These are phyloP conservation scores for Phymastichus coffea DNA, from an alignment of 1,140 invertebrate species.

Conservation along the genomic window DNA sequence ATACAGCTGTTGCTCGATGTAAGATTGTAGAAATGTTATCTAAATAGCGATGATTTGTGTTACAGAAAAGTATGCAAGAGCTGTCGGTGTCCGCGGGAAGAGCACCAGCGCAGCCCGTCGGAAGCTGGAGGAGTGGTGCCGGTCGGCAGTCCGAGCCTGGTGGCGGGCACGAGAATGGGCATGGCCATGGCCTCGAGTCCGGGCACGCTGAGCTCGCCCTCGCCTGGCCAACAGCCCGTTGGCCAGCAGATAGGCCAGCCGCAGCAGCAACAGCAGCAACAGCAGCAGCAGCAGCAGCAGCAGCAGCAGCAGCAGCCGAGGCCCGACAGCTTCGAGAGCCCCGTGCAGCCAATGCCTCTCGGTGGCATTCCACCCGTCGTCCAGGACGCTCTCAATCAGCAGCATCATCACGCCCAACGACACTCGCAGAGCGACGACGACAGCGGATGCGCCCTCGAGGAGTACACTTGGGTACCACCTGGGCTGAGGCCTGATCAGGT, in stretches of 20 bases:
- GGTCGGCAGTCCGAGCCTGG: constrained; percentile 38
- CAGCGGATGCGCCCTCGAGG: constrained; percentile 93
- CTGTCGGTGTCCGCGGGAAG: constrained; percentile 69
- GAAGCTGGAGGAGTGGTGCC: constrained; percentile 29
- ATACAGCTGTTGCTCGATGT: no score
- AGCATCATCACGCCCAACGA: constrained; percentile 68
- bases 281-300: constrained; percentile 30
- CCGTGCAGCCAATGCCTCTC: constrained; percentile 45
- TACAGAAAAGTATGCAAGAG: constrained; percentile 71
- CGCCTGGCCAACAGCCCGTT: constrained; percentile 44
- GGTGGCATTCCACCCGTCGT: constrained; percentile 34
- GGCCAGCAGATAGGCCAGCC: constrained; percentile 4
- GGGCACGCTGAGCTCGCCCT: constrained; percentile 34
- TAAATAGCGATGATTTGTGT: no score
- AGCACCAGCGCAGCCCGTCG: constrained; percentile 56
- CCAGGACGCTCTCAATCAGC: constrained; percentile 48
- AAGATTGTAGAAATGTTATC: no score
- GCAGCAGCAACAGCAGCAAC: constrained; percentile 27
- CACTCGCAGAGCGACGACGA: constrained; percentile 96
- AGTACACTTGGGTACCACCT: constrained; percentile 97
- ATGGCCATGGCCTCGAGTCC: constrained; percentile 53
- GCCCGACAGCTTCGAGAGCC: constrained; percentile 49
- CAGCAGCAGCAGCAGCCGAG: constrained; percentile 38
- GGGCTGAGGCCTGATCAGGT: constrained; percentile 95
- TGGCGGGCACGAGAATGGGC: constrained; percentile 48